Evolutionary conservation across 2,888 invertebrate species (phyloP), one percentile per base, ranked within the genome.

Genomic region (Sphinx pinastri): DNA sequence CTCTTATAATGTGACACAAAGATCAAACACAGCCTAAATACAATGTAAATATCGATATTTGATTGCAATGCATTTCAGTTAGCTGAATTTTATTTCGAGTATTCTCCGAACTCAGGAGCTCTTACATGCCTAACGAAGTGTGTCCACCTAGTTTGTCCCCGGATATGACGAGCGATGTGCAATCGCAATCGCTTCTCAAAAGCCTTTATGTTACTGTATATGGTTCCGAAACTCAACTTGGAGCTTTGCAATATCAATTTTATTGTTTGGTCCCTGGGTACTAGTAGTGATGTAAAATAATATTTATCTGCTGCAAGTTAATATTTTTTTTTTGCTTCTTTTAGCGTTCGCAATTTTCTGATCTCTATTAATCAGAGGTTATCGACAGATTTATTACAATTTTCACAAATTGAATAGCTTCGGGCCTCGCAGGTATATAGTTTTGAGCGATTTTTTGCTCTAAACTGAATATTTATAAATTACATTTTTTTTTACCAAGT

Each of bases 381-480:
- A 63, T 49, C 19, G 63, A 63, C 8, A 63, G 19, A 63, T 19
- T 49, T 49, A 63, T 49, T 49, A 63, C 49, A 19, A 13, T 63
- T 63, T 63, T 63, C 12, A 25, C 19, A 47, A 6, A 13, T 19
- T 49, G 47, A 49, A 63, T 63, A 63, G 63, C 19, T 49, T 12
- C 19, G 8, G 63, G 47, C 5, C n/a, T 54, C 6, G 16, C 45
- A 16, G 16, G 47, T 45, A 16, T n/a, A 47, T 0, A 31, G 45
- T 60, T n/a, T 60, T 60, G n/a, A n/a, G 0, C n/a, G n/a, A n/a
- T n/a, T 60, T 45, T 16, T 45, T 60, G 8, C 16, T 4, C 31
- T n/a, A n/a, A 12, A 16, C 6, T 11, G n/a, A 31, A 31, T 5
- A 25, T 19, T 25, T 5, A 38, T 38, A 38, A 8, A 7, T 0